Conservation (phyloP, 2,797 vertebrate genomes). For the Siniperca scherzeri region DNA sequence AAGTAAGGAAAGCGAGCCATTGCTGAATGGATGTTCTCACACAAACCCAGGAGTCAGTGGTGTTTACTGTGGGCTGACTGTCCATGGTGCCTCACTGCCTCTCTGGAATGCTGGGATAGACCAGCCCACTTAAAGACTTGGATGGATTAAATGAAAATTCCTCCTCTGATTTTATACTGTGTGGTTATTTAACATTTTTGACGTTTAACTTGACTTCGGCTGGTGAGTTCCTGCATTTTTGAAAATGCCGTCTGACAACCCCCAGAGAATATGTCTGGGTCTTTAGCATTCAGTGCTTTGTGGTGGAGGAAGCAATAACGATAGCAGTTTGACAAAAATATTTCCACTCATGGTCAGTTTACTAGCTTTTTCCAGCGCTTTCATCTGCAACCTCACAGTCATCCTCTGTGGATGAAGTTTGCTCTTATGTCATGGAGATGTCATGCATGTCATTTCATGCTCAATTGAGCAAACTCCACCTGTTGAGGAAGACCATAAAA, state of each 20-base stretch:
- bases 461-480: background rate
- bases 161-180: background rate
- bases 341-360: background rate
- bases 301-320: background rate
- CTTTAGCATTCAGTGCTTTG: background rate
- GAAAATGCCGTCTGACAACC: too few relatives aligned
- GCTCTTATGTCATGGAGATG: background rate
- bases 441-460: background rate
- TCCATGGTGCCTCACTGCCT: background rate
- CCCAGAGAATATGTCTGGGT: background rate
- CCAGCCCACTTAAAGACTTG: background rate
- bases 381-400: background rate
- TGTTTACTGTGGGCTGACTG: background rate
- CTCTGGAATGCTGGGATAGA: background rate
- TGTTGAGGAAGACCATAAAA: background rate
- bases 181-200: background rate
- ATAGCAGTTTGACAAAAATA: background rate
- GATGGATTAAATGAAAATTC: background rate
- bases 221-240: background rate
- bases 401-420: background rate
- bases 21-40: background rate
- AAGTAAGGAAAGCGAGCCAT: background rate
- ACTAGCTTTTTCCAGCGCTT: background rate
- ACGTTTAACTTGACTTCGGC: background rate
- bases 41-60: background rate